Conservation (phyloP, 2,888 invertebrate genomes). For the Latrodectus hesperus region DNA sequence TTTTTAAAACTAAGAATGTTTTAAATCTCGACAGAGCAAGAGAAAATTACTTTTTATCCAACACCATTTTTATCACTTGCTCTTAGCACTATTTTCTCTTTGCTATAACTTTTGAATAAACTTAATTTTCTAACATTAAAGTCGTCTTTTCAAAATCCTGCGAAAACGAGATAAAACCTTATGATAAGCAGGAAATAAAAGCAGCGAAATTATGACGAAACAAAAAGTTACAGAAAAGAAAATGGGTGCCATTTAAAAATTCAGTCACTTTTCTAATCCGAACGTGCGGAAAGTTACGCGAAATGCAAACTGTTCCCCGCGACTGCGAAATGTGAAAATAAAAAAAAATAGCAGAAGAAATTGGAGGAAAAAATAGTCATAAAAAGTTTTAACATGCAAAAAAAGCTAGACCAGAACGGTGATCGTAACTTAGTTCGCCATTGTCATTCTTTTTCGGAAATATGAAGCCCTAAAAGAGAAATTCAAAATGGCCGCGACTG, state of each 20-base stretch:
- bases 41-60: constrained; percentile 41
- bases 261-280: constrained; percentile 35
- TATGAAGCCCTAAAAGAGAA: constrained; percentile 59
- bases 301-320: constrained; percentile 26
- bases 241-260: constrained; percentile 21
- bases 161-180: constrained; percentile 45
- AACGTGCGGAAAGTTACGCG: constrained; percentile 31
- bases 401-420: constrained; percentile 24
- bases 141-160: constrained; percentile 13
- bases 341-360: constrained; percentile 24
- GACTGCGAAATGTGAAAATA: background rate
- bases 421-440: constrained; percentile 55
- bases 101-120: constrained; percentile 37
- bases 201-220: constrained; percentile 9
- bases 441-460: constrained; percentile 55
- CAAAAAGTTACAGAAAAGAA: constrained; percentile 26
- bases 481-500: constrained; percentile 59
- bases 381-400: constrained; percentile 28
- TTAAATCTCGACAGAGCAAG: constrained; percentile 16
- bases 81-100: constrained; percentile 17
- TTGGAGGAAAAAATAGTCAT: constrained; percentile 11
- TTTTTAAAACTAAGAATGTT: constrained; percentile 24
- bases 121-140: constrained; percentile 32
- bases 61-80: constrained; percentile 42
- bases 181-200: constrained; percentile 42